Percentiles rank a stretch among this genome's conserved stretches.
These are phyloP conservation scores for Amblyteles armatorius DNA, from an alignment of 2,888 invertebrate genomes.

Conservation along the genomic window DNA sequence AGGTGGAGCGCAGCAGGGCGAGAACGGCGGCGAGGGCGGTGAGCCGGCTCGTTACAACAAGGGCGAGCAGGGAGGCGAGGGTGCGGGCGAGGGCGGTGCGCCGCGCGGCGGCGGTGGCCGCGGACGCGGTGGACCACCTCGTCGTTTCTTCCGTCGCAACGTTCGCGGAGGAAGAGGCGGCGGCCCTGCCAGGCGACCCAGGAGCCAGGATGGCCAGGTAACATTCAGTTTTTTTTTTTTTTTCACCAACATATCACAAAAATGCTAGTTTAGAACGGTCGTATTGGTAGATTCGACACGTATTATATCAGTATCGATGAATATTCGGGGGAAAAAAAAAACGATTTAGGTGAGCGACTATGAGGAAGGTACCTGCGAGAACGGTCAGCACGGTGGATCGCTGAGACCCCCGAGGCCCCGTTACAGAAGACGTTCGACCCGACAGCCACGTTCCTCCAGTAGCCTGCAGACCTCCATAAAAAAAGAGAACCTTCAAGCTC, in stretches of 20 bases:
- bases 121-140: conserved; percentile 85
- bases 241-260: neutral
- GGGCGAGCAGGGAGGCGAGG: conserved; percentile 77
- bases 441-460: conserved; percentile 75
- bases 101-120: conserved; percentile 82
- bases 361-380: conserved; percentile 83
- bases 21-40: conserved; percentile 83
- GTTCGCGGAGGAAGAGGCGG: conserved; percentile 89
- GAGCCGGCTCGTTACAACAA: conserved; percentile 70
- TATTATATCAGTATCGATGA: conserved; percentile 3
- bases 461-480: conserved; percentile 70
- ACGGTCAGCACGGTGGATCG: conserved; percentile 82
- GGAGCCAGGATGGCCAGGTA: conserved; percentile 86
- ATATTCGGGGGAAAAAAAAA: neutral
- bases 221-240: conserved; percentile 3
- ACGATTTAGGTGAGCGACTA: conserved; percentile 78
- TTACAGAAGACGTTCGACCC: conserved; percentile 83
- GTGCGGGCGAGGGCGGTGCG: conserved; percentile 71
- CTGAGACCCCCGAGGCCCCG: conserved; percentile 84
- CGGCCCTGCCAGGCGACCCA: conserved; percentile 85
- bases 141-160: conserved; percentile 91
- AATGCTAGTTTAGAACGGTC: neutral
- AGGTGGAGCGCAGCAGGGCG: conserved; percentile 79
- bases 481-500: conserved; percentile 65
- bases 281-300: neutral